Base-by-base conservation (phyloP, 2,888 invertebrate species). In the Portevinia maculata region DNA sequence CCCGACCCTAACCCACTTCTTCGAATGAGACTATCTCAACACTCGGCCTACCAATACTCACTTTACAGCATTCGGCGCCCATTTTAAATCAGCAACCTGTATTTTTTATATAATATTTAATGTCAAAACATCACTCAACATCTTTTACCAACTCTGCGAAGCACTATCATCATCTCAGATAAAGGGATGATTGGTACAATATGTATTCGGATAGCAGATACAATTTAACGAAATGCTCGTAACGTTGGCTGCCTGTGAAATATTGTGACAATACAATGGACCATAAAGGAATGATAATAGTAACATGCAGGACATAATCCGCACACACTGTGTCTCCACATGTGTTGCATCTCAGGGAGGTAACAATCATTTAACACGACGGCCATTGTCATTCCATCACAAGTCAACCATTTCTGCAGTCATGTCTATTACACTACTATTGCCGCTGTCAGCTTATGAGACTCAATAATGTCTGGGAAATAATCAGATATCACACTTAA, bases 401-500 rank as follows among this genome's bases (percentile, higher is more conserved):
- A 53, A 52, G 71, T 71, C 55, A 46, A 44, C 37, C 62, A 62
- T 71, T 53, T 24, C 30, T 60, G 34, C 30, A 24, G 30, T 17
- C 48, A 74, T 30, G 9, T 44, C 48, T 28, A 21, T 11, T 24
- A 24, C 44, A 48, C 39, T 44, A 30, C 53, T 34, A 21, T 53
- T 73, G 64, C 21, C 55, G 57, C 39, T 46, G 59, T 67, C 74
- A 65, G 65, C 74, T 75, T 48, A 65, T 64, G 65, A 48, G 41
- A 34, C 74, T 59, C 59, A 65, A 75, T 75, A 65, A 74, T 15
- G 50, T 32, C 41, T 32, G 19, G 41, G 39, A 67, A 59, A 67
- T 67, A 52, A 67, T 75, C 67, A 67, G 67, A 67, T 60, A 52
- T 52, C 41, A 7, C 59, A 59, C 75, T 75, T 60, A 75, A 75